These are phyloP conservation scores for Paramormyrops hopkinsi DNA, from an alignment of 2,797 vertebrate genomes.

Conservation along the genomic window DNA sequence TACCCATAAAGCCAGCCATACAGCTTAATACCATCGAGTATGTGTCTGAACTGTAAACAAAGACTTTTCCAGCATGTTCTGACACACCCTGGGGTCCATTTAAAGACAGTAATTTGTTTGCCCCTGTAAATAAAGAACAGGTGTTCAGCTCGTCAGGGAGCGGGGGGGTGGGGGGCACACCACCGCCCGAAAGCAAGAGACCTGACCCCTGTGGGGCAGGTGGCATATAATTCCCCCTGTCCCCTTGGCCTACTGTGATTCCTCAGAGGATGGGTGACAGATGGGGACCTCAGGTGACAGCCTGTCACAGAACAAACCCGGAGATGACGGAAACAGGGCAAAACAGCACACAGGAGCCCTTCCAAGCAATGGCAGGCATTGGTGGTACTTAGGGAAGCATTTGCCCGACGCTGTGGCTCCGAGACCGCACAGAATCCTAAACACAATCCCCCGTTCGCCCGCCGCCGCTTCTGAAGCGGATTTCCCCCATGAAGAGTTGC, in stretches of 20 bases:
- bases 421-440: neutral
- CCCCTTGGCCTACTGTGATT: slow-evolving; percentile 2
- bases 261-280: neutral
- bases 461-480: neutral
- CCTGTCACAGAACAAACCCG: neutral
- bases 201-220: neutral
- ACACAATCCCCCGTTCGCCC: neutral
- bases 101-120: slow-evolving; percentile 29
- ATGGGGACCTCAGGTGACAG: slow-evolving; percentile 4
- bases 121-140: slow-evolving; percentile 28
- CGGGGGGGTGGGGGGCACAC: neutral
- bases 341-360: neutral
- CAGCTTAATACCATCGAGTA: slow-evolving; percentile 2
- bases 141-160: slow-evolving; percentile 23
- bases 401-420: neutral
- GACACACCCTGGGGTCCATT: slow-evolving; percentile 24
- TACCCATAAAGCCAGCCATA: neutral
- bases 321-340: slow-evolving; percentile 5
- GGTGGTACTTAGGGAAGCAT: neutral
- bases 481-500: neutral
- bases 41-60: slow-evolving; percentile 24
- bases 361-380: neutral
- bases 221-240: neutral
- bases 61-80: slow-evolving; percentile 23
- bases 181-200: neutral